phyloP scores from a whole-genome alignment of 2,113 vertebrate species.

The Pterophyllum scalare region DNA sequence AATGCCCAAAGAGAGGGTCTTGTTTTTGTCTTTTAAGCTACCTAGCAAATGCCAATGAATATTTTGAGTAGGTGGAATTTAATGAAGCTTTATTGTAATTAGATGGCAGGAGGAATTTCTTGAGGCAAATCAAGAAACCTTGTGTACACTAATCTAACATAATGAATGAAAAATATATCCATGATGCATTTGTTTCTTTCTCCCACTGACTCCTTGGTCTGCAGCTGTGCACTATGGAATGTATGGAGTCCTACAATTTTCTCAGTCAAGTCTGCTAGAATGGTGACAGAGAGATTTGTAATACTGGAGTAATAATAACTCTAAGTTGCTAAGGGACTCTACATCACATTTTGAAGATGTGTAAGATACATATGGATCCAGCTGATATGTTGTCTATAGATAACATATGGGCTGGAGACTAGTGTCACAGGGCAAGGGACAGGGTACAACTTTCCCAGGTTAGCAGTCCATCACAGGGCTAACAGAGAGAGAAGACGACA shows the following conservation, averaged over 20 bases:
- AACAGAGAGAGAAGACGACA: neutral
- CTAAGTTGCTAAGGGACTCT: neutral
- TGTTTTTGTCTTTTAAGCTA: neutral
- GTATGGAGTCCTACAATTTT: neutral
- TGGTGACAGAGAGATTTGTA: neutral
- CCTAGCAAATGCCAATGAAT: neutral
- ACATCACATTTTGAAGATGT: neutral
- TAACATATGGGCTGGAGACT: neutral
- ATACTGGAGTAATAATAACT: neutral
- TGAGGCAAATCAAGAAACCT: constrained; percentile 1
- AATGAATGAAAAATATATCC: neutral
- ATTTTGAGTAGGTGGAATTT: constrained; percentile 10
- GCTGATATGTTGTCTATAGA: neutral
- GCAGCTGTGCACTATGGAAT: neutral
- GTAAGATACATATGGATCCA: neutral
- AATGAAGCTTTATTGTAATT: constrained; percentile 12
- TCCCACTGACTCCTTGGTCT: neutral
- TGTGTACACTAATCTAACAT: neutral
- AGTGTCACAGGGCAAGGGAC: neutral
- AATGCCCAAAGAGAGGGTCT: neutral
- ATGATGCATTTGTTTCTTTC: neutral
- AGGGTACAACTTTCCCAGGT: neutral
- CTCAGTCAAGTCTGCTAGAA: neutral
- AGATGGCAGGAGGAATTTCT: constrained; percentile 1
- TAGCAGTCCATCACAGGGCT: neutral